Conservation (phyloP, 2,113 vertebrate species). For the Genyomyrus donnyi region DNA sequence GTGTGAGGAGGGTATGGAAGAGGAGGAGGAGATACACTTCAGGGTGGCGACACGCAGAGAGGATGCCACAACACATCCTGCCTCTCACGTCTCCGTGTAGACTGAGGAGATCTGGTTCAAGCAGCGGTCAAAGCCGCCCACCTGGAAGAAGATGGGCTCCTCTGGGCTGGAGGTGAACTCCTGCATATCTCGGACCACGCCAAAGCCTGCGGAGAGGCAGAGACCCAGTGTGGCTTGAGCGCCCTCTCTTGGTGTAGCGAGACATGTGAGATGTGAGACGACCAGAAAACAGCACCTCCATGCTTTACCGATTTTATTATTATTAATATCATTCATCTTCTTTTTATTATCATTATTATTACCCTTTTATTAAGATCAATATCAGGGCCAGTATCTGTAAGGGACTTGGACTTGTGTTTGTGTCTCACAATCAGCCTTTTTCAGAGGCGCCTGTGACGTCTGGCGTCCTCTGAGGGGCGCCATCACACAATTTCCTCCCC, state of each 20-base stretch:
- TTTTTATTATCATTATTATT: not conserved
- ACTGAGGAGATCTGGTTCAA: slow-evolving; percentile 88
- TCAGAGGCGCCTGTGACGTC: not conserved
- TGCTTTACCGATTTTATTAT: not conserved
- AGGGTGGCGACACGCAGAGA: not conserved
- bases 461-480: not conserved
- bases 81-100: slow-evolving; percentile 82
- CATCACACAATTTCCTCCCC: not conserved
- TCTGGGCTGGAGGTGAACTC: slow-evolving; percentile 69
- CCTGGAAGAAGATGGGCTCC: slow-evolving; percentile 84
- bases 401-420: not conserved
- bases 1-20: not conserved
- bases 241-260: not conserved
- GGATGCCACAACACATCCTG: not conserved
- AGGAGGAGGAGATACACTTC: not conserved
- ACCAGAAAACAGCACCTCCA: not conserved
- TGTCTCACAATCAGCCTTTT: not conserved
- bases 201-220: slow-evolving; percentile 67
- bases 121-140: slow-evolving; percentile 83
- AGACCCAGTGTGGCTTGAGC: slow-evolving; percentile 8
- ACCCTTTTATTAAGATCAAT: not conserved
- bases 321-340: too few relatives aligned
- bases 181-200: slow-evolving; percentile 68
- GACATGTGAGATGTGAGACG: not conserved
- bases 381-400: not conserved